Conservation (phyloP, 30 jellyfish, hydroid and myxozoan species). For the Cassiopea andromeda region DNA sequence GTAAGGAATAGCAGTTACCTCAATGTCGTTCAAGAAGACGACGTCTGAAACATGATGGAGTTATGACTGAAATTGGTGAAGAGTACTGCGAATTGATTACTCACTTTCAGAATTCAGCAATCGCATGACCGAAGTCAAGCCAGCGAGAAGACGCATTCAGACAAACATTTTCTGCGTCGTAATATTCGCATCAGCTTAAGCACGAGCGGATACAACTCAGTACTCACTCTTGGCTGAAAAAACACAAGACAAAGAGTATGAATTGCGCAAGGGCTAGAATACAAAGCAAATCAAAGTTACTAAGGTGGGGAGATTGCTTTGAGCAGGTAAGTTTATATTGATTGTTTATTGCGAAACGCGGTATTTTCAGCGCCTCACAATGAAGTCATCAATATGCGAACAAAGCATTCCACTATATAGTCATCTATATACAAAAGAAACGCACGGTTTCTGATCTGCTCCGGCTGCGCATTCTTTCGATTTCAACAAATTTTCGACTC, state of each 20-base stretch:
- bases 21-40: too few relatives aligned
- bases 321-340: conserved; percentile 1
- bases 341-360: not conserved
- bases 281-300: not conserved
- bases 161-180: too few relatives aligned
- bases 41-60: too few relatives aligned
- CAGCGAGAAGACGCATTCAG: too few relatives aligned
- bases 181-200: not conserved
- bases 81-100: too few relatives aligned
- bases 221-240: not conserved
- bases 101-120: too few relatives aligned
- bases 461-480: not conserved
- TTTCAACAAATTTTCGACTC: not conserved
- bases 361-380: not conserved
- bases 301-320: not conserved
- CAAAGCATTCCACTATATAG: conserved; percentile 11
- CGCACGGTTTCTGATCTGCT: not conserved
- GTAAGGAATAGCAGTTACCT: too few relatives aligned
- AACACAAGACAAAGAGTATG: not conserved
- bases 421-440: conserved; percentile 1
- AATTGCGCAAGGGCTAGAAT: not conserved
- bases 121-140: too few relatives aligned
- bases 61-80: too few relatives aligned
- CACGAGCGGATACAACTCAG: not conserved
- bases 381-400: not conserved